These are phyloP conservation scores for Grantiella picta DNA, from an alignment of 2,113 vertebrate genomes.

Conservation along the genomic window DNA sequence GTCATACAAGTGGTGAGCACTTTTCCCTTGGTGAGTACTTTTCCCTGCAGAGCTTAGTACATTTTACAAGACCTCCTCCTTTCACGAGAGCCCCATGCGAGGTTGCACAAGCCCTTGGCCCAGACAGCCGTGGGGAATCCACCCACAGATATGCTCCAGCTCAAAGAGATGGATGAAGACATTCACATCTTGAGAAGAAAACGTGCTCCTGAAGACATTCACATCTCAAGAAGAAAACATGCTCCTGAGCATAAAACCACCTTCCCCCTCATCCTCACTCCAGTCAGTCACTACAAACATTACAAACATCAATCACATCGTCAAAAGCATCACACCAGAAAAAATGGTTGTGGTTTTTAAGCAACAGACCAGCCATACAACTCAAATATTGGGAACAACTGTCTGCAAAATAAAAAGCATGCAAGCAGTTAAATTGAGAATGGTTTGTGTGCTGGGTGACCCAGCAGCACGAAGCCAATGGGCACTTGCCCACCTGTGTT, in stretches of 20 bases:
- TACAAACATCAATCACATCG: background rate
- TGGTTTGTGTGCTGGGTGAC: background rate
- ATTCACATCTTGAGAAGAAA: background rate
- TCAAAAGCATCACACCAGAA: background rate
- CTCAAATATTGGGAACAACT: background rate
- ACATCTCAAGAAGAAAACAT: background rate
- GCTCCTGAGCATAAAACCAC: background rate
- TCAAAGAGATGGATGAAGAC: background rate
- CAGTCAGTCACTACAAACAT: background rate
- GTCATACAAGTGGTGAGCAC: background rate
- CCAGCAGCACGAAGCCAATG: background rate
- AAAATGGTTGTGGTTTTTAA: background rate
- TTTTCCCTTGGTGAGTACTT: no score
- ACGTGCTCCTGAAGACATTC: accelerated
- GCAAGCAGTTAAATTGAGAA: background rate
- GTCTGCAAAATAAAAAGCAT: background rate
- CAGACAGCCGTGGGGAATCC: accelerated
- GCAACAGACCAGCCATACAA: background rate
- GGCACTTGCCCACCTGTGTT: accelerated
- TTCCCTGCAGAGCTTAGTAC: background rate
- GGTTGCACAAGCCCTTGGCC: background rate
- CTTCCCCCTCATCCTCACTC: background rate
- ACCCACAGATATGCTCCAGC: background rate
- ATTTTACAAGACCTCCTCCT: background rate
- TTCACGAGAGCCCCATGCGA: background rate